phyloP scores from a whole-genome alignment of 2,797 vertebrate genomes.

The Anguilla obscura region DNA sequence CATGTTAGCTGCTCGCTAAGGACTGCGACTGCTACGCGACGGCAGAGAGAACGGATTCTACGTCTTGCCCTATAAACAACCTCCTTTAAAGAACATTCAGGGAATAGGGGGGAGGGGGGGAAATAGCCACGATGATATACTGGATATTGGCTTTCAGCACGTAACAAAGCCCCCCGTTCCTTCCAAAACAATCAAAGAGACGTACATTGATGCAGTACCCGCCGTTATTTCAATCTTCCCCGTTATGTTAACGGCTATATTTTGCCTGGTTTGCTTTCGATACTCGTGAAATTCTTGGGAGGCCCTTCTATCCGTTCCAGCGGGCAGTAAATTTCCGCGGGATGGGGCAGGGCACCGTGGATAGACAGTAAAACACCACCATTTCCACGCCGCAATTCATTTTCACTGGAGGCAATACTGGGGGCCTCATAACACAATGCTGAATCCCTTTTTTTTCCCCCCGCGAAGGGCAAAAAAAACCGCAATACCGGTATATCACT shows the following conservation, averaged over 20 bases:
- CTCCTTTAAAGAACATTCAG: constrained; percentile 16
- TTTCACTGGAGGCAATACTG: constrained; percentile 30
- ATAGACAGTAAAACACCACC: constrained; percentile 17
- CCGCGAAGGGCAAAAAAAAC: background rate
- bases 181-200: constrained; percentile 30
- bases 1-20: background rate
- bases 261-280: constrained; percentile 70
- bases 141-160: constrained; percentile 8
- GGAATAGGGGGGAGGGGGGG: background rate
- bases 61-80: constrained; percentile 6
- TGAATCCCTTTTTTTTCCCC: constrained; percentile 21
- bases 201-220: constrained; percentile 15
- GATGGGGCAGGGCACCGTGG: constrained; percentile 19
- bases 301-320: constrained; percentile 65
- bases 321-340: constrained; percentile 22
- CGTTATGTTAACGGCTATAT: constrained; percentile 50
- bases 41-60: background rate
- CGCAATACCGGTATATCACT: constrained; percentile 32
- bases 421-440: constrained; percentile 20
- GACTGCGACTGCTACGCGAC: background rate
- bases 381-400: constrained; percentile 34
- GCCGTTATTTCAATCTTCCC: background rate
- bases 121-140: background rate
- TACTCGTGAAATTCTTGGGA: constrained; percentile 64
- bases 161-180: constrained; percentile 18